Evolutionary conservation across 2,888 invertebrate species (phyloP).

Genomic region (Lithophane socia): DNA sequence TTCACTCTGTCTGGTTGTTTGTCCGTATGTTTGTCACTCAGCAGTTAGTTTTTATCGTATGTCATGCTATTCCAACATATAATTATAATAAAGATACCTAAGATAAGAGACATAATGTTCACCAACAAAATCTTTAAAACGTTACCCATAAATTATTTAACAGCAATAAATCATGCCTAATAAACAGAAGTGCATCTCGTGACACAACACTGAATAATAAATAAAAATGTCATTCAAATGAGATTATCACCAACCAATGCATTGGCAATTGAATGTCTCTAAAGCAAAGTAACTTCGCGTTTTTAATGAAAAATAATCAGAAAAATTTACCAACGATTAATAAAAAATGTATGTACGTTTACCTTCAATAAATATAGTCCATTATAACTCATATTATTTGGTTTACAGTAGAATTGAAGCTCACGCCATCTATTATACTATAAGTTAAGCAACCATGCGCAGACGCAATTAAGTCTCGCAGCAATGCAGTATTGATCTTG

Average conservation of each 20-base stretch:
- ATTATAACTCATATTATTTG: not conserved
- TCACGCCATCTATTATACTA: constrained; percentile 47
- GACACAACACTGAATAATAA: constrained; percentile 14
- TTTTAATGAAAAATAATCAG: no score
- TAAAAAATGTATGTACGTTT: not conserved
- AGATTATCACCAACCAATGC: constrained; percentile 6
- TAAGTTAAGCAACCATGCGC: not conserved
- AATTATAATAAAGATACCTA: not conserved
- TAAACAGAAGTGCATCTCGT: constrained; percentile 26
- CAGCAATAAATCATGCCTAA: constrained; percentile 3
- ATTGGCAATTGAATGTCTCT: not conserved
- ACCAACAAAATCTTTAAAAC: not conserved
- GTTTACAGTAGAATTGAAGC: not conserved
- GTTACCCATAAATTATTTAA: constrained; percentile 12
- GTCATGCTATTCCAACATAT: not conserved
- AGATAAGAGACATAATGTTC: no score
- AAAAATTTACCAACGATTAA: not conserved
- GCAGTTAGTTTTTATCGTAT: not conserved
- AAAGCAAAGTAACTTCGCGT: not conserved
- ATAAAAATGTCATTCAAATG: constrained; percentile 27
- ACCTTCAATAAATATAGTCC: not conserved
- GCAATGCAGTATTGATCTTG: not conserved
- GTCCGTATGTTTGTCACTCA: not conserved
- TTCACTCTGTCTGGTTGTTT: not conserved
- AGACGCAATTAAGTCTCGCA: not conserved